phyloP scores from a whole-genome alignment of 2,113 vertebrate species.

The Grallaria varia region DNA sequence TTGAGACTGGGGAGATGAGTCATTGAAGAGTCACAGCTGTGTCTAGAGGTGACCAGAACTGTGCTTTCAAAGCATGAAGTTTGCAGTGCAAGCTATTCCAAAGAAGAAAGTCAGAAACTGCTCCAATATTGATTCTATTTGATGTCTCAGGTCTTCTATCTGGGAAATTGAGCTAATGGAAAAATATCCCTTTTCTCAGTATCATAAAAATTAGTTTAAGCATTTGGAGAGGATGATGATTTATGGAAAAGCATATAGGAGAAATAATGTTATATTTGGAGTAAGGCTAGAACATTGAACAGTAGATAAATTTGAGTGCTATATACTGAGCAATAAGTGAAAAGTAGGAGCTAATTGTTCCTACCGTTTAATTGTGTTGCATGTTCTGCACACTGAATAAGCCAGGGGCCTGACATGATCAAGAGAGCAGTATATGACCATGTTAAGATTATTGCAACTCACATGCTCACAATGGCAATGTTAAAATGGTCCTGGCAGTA shows the following conservation, averaged over 20 bases:
- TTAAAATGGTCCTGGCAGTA: background rate
- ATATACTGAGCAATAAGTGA: background rate
- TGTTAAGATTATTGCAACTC: background rate
- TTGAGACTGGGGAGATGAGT: background rate
- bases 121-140: background rate
- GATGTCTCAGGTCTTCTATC: background rate
- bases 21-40: background rate
- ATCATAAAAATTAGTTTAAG: background rate
- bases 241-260: background rate
- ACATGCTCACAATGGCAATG: background rate
- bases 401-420: background rate
- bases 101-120: background rate
- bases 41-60: background rate
- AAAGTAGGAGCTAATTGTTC: background rate
- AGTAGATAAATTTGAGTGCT: background rate
- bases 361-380: background rate
- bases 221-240: background rate
- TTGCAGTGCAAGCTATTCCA: background rate
- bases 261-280: background rate
- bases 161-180: background rate
- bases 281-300: background rate
- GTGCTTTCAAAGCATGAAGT: background rate
- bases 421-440: background rate
- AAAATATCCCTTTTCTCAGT: background rate
- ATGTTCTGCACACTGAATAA: background rate